Evolutionary conservation across 2,888 invertebrate genomes (phyloP).

Genomic region (Caenorhabditis becei): DNA sequence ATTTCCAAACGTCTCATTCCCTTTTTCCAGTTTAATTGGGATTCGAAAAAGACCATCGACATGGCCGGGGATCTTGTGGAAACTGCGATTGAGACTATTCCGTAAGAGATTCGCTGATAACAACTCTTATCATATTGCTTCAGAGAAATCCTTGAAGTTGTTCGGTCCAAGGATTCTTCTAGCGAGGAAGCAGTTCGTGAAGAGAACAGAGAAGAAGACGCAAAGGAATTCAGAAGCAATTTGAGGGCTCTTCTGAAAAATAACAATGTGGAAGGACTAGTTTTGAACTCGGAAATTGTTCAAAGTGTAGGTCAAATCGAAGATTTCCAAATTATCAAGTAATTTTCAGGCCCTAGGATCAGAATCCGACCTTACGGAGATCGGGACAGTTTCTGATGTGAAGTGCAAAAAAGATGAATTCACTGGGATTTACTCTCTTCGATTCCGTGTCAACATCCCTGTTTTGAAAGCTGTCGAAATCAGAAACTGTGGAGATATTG

Average conservation of each 20-base stretch:
- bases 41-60: background rate
- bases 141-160: background rate
- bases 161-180: too few species aligned
- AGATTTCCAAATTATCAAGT: background rate
- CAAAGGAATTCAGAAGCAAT: slow-evolving; percentile 1
- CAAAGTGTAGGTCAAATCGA: background rate
- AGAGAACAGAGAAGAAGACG: background rate
- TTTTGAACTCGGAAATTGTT: background rate
- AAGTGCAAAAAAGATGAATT: slow-evolving; percentile 21
- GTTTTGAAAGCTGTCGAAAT: background rate
- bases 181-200: background rate
- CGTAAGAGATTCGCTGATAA: background rate
- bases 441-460: slow-evolving; percentile 1
- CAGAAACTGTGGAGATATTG: slow-evolving; percentile 21
- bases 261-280: background rate
- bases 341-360: background rate
- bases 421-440: background rate
- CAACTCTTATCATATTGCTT: background rate
- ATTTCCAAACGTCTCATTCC: too few species aligned
- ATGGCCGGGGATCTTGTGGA: background rate
- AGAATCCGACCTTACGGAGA: background rate
- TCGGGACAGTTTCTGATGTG: background rate
- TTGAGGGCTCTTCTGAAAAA: background rate
- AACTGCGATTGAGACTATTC: background rate
- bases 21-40: background rate